phyloP scores from a whole-genome alignment of 2,797 vertebrate genomes.

The Brotula barbata region DNA sequence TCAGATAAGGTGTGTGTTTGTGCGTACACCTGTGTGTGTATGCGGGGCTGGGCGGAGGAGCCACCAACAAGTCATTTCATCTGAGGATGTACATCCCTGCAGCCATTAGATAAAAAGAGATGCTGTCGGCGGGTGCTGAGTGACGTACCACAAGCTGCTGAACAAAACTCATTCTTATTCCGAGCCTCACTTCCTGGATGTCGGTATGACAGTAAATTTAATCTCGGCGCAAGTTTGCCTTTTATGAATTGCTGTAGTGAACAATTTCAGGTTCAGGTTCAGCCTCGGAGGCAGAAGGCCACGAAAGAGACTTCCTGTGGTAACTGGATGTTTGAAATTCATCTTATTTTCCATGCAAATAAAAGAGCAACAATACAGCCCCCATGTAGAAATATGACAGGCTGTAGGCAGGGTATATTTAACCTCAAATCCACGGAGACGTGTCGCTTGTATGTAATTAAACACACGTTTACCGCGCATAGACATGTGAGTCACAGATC shows the following conservation, averaged over 20 bases:
- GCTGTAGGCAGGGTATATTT: constrained; percentile 49
- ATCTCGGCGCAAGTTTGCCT: constrained; percentile 11
- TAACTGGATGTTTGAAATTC: neutral
- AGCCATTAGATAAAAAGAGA: constrained; percentile 35
- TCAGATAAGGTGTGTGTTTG: constrained; percentile 54
- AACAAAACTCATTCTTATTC: constrained; percentile 33
- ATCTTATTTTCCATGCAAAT: neutral
- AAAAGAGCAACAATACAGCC: neutral
- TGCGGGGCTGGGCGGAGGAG: constrained; percentile 41
- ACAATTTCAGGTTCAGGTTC: constrained; percentile 12
- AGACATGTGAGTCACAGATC: constrained; percentile 37
- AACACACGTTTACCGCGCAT: constrained; percentile 26
- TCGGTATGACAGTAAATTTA: constrained; percentile 3
- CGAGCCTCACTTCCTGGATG: neutral
- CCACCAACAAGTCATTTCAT: constrained; percentile 64
- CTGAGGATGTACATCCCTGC: constrained; percentile 38
- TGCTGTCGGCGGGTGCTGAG: constrained; percentile 1
- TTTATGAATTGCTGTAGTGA: constrained; percentile 3
- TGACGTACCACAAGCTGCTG: constrained; percentile 1
- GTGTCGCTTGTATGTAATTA: constrained; percentile 47
- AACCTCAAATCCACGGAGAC: constrained; percentile 35
- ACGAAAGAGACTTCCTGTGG: too few relatives aligned
- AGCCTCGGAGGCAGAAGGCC: neutral
- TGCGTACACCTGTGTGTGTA: constrained; percentile 18
- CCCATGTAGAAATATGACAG: constrained; percentile 7